phyloP scores from a whole-genome alignment of 1,140 invertebrate genomes.

The Idris sp. region DNA sequence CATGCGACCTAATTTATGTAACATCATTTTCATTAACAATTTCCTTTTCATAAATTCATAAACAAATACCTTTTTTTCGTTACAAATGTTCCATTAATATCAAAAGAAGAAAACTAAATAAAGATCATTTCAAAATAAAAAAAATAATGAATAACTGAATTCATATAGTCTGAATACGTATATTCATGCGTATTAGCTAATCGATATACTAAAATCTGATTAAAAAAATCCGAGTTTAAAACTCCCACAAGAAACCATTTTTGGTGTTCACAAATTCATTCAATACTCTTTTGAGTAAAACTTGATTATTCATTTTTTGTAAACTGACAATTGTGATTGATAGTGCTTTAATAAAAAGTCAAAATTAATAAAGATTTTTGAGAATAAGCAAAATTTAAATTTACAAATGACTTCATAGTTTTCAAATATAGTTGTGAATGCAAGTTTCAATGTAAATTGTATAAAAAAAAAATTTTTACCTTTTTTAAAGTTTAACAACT shows the following conservation, averaged over 20 bases:
- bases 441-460: too few species aligned
- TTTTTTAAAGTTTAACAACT: too few species aligned
- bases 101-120: too few species aligned
- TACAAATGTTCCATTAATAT: too few species aligned
- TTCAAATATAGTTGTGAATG: too few species aligned
- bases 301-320: not conserved
- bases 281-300: not conserved
- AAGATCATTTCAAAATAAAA: too few species aligned
- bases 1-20: conserved; percentile 39
- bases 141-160: conserved; percentile 1
- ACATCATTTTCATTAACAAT: conserved; percentile 28
- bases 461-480: too few species aligned
- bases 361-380: too few species aligned
- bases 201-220: conserved; percentile 33
- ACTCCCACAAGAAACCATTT: conserved; percentile 29
- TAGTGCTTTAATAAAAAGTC: not conserved
- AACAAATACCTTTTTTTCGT: too few species aligned
- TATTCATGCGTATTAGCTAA: conserved; percentile 34
- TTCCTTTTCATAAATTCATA: not conserved
- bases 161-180: too few species aligned
- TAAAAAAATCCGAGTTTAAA: conserved; percentile 8
- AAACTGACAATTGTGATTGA: not conserved
- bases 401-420: too few species aligned
- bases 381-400: too few species aligned
- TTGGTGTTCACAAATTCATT: conserved; percentile 22